Percentiles rank a stretch among this genome's conserved stretches.
phyloP scores from a whole-genome alignment of 2,888 invertebrate species.

The Ennomos erosarius region DNA sequence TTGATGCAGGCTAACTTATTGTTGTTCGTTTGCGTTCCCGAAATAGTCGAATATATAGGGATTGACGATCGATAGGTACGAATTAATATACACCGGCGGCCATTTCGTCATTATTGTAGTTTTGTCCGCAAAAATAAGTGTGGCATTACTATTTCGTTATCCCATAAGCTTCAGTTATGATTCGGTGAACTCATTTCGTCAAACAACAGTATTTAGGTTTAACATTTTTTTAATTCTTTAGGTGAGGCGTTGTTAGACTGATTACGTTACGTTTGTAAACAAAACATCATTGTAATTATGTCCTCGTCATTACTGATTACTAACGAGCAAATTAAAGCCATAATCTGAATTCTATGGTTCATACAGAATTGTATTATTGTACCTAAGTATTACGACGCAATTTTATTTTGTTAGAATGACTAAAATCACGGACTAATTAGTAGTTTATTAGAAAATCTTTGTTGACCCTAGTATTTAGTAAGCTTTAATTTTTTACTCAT shows the following conservation, averaged over 20 bases:
- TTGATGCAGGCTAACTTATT: no score
- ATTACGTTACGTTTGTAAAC: conserved; percentile 8
- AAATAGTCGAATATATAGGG: no score
- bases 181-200: conserved; percentile 6
- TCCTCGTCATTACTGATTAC: neutral
- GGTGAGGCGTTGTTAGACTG: conserved; percentile 11
- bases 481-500: conserved; percentile 26
- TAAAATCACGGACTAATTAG: conserved; percentile 7
- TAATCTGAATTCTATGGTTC: no score
- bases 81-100: no score
- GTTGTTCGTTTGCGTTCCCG: no score
- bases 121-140: no score
- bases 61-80: no score
- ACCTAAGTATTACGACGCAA: neutral
- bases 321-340: no score
- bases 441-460: no score
- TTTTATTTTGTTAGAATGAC: neutral
- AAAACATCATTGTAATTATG: conserved; percentile 2
- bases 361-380: no score
- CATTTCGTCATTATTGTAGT: no score
- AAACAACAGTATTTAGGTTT: neutral
- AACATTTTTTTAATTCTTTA: neutral
- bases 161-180: neutral
- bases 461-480: neutral
- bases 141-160: no score